phyloP scores from a whole-genome alignment of 2,113 vertebrate genomes.

The Perccottus glenii region DNA sequence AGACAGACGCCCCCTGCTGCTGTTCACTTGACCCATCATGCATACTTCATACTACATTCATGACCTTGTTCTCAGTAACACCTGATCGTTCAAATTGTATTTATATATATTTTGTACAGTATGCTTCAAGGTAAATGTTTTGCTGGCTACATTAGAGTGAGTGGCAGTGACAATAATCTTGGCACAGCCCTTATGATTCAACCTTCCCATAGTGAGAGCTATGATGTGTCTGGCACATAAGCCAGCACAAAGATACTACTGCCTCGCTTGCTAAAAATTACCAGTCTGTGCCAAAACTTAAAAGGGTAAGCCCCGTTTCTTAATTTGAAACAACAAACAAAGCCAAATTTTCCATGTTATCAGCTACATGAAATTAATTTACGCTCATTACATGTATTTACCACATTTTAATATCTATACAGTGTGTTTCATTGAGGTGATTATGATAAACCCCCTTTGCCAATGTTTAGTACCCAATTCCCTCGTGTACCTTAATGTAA shows the following conservation, averaged over 20 bases:
- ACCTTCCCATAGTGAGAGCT: constrained; percentile 58
- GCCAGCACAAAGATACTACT: constrained; percentile 37
- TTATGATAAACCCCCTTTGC: too few species aligned
- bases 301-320: constrained; percentile 62
- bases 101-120: not conserved
- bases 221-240: constrained; percentile 61
- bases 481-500: too few species aligned
- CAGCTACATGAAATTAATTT: too few species aligned
- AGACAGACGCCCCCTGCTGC: constrained; percentile 64
- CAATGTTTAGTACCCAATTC: too few species aligned
- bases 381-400: too few species aligned
- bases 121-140: not conserved
- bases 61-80: constrained; percentile 8
- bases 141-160: constrained; percentile 11
- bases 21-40: constrained; percentile 38
- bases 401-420: too few species aligned
- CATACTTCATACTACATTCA: not conserved
- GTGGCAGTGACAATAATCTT: constrained; percentile 47
- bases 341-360: constrained; percentile 13
- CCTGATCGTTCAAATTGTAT: not conserved
- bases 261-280: constrained; percentile 42
- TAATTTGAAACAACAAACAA: constrained; percentile 5
- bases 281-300: constrained; percentile 57
- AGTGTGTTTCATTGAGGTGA: too few species aligned
- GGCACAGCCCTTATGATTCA: constrained; percentile 48